These are phyloP conservation scores for Cryptophagus acutangulus DNA, from an alignment of 2,888 invertebrate species.

Conservation along the genomic window DNA sequence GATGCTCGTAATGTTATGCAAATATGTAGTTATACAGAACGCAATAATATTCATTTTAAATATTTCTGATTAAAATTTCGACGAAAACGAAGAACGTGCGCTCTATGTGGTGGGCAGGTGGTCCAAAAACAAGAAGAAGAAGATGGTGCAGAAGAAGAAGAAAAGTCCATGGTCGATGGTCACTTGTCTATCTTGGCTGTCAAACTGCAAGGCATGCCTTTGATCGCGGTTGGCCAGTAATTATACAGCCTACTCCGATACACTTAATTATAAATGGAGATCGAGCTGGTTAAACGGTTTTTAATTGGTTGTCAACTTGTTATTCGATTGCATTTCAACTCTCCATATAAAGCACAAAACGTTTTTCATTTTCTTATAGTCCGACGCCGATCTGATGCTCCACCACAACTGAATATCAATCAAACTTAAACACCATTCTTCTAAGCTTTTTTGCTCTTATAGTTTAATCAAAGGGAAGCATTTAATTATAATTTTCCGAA, in stretches of 20 bases:
- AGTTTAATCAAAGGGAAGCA: background rate
- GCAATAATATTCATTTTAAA: too few relatives aligned
- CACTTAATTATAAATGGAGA: slow-evolving; percentile 45
- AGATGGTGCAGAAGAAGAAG: too few relatives aligned
- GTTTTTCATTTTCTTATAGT: slow-evolving; percentile 21
- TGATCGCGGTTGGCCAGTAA: slow-evolving; percentile 43
- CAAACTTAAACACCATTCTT: background rate
- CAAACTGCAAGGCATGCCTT: slow-evolving; percentile 36
- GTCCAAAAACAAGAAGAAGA: slow-evolving; percentile 17
- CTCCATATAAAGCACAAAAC: slow-evolving; percentile 16
- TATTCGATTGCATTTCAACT: slow-evolving; percentile 35
- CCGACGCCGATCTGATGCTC: too few relatives aligned
- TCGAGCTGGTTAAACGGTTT: slow-evolving; percentile 44
- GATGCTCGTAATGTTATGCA: too few relatives aligned
- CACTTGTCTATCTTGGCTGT: slow-evolving; percentile 41
- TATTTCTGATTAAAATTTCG: too few relatives aligned
- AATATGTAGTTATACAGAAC: too few relatives aligned
- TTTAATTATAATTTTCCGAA: too few relatives aligned
- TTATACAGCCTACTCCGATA: slow-evolving; percentile 44
- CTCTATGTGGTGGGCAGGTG: slow-evolving; percentile 26
- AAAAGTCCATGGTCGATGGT: slow-evolving; percentile 29
- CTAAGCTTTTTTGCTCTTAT: background rate
- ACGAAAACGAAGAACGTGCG: slow-evolving; percentile 22
- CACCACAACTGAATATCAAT: too few relatives aligned
- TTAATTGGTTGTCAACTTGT: slow-evolving; percentile 47